A percentile compares a stretch with the other conserved stretches of the same genome.
Evolutionary conservation across 2,888 invertebrate genomes (phyloP).

Genomic region (Acanthoscelides obtectus): DNA sequence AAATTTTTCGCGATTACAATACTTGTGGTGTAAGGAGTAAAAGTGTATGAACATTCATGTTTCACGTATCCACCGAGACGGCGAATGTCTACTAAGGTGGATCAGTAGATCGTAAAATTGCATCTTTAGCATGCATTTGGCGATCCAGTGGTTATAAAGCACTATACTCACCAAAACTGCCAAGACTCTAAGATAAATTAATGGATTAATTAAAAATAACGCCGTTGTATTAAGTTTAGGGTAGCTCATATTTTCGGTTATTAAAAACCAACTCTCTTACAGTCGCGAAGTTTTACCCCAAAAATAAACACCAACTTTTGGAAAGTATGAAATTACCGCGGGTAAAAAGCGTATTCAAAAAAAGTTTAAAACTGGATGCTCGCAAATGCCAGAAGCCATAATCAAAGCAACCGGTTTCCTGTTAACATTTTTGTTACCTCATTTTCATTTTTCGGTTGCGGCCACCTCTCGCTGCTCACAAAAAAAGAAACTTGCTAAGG

Average conservation of each 20-base stretch:
- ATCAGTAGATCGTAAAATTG: no score
- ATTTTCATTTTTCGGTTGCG: background rate
- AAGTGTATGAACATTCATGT: no score
- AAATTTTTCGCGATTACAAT: no score
- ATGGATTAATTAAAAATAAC: no score
- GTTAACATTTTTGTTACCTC: background rate
- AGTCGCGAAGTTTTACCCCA: background rate
- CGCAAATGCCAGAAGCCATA: background rate
- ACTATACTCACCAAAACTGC: no score
- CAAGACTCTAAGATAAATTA: no score
- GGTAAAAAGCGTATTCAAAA: background rate
- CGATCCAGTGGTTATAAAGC: no score
- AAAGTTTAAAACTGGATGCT: background rate
- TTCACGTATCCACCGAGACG: no score
- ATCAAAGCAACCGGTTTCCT: background rate
- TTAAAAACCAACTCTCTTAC: background rate
- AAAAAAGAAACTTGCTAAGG: background rate
- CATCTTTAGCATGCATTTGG: no score
- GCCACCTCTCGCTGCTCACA: background rate
- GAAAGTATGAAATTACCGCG: background rate
- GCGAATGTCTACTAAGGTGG: no score
- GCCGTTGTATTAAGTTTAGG: background rate
- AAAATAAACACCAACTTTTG: background rate
- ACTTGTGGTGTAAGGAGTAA: no score
- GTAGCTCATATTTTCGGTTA: background rate